Base-by-base conservation (phyloP, 2,888 invertebrate species). In the Drosophila peninsularis region DNA sequence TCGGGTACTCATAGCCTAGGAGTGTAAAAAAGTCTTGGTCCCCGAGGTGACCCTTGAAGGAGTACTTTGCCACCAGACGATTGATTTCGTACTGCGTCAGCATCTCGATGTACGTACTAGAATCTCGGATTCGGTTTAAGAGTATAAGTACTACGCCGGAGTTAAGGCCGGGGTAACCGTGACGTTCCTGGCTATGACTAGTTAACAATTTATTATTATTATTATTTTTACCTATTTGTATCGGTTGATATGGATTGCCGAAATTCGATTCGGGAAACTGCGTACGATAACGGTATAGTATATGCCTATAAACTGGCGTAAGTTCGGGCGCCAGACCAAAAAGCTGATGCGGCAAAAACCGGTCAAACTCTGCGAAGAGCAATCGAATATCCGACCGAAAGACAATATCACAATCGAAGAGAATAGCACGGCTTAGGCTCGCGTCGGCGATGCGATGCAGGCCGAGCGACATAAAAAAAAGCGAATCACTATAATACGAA, bases 1-100 rank as follows among this genome's bases (percentile, higher is more conserved):
- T 93, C 9, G 95, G 95, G 81, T 95, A 93, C 83, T 96, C 96
- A 77, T 94, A 94, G 11, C 95, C 95, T 17, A 96, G 85, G 36
- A 96, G 91, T 0, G 96, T 96, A 90, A 95, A 96, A 91, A 96
- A 96, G 92, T 96, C 96, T 91, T 97, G 97, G 92, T 97, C 97
- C 1, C 97, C 97, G 32, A 97, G 93, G 91, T 96, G 96, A 3
- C 96, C 96, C 90, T 94, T 94, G 88, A 95, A 95, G 50, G 93
- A 93, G 91, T 95, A 95, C 89, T 95, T 95, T 30, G 93, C 88
- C 2, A 94, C 93, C 82, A 95, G 92, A 61, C 92, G 91, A 52
- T 93, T 91, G 0, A 95, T 94, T 78, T 93, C 93, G 17, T 93
- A 90, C 57, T 93, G 93, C 32, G 92, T 93, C 19, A 95, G 92